A percentile compares a stretch with the other conserved stretches of the same genome.
These are phyloP conservation scores for Hypolimnas misippus DNA, from an alignment of 2,888 invertebrate genomes.

Conservation along the genomic window DNA sequence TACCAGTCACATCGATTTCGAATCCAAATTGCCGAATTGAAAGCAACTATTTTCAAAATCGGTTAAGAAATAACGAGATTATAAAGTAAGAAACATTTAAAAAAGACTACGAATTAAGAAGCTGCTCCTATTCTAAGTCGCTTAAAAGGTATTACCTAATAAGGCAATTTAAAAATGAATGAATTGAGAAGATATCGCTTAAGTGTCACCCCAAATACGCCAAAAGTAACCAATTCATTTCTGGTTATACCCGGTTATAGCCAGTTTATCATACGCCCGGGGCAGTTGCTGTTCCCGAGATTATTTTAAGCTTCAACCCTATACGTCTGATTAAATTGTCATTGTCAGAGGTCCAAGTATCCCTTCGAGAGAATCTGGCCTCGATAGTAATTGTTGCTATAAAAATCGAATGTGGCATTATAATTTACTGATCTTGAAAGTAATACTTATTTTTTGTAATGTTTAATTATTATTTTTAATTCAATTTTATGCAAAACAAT, in stretches of 20 bases:
- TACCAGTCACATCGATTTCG: too few species aligned
- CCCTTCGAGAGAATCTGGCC: not conserved
- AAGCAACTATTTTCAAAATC: too few species aligned
- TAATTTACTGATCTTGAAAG: not conserved
- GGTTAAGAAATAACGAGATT: too few species aligned
- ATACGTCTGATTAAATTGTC: conserved; percentile 75
- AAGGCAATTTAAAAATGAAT: conserved; percentile 2
- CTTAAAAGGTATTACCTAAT: too few species aligned
- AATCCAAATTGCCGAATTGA: too few species aligned
- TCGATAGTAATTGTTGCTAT: conserved; percentile 3
- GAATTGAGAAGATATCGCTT: not conserved
- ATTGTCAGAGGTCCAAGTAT: conserved; percentile 11
- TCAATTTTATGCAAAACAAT: too few species aligned
- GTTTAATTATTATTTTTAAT: too few species aligned
- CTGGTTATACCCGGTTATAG: conserved; percentile 79
- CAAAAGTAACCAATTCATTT: conserved; percentile 77
- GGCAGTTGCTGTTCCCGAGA: conserved; percentile 68
- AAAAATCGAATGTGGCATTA: not conserved
- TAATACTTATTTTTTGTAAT: not conserved
- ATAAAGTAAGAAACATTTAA: too few species aligned
- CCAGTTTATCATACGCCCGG: conserved; percentile 77
- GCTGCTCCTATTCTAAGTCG: too few species aligned
- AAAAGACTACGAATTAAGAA: too few species aligned
- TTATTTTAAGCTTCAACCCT: conserved; percentile 79
- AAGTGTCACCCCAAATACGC: conserved; percentile 48